phyloP scores from a whole-genome alignment of 1,140 invertebrate genomes.

The Helicorthomorpha holstii region DNA sequence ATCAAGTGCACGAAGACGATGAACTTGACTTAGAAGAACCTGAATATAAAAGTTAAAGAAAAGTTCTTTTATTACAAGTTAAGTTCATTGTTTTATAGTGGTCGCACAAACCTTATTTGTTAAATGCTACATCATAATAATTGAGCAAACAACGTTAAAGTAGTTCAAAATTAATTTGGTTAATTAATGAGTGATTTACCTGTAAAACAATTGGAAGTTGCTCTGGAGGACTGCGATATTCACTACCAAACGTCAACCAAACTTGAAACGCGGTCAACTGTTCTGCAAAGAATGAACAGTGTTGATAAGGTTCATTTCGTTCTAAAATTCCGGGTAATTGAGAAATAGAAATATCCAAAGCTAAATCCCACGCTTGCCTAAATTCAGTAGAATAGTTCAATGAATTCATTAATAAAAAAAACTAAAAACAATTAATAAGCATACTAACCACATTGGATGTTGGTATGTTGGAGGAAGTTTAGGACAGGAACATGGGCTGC shows the following conservation, averaged over 20 bases:
- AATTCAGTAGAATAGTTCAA: conserved; percentile 35
- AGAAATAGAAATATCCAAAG: conserved; percentile 77
- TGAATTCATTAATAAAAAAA: conserved; percentile 7
- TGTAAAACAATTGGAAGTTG: conserved; percentile 96
- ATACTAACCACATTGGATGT: conserved; percentile 42
- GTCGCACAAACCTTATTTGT: neutral
- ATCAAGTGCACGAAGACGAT: conserved; percentile 83
- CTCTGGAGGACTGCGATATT: conserved; percentile 65
- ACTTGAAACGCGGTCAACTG: conserved; percentile 97
- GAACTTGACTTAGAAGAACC: conserved; percentile 91
- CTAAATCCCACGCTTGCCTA: conserved; percentile 92
- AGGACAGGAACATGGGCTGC: conserved; percentile 80
- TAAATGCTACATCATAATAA: neutral
- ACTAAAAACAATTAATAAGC: no score
- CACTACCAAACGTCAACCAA: conserved; percentile 72
- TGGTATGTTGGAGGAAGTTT: conserved; percentile 75
- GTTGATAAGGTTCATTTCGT: conserved; percentile 26
- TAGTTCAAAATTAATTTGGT: neutral
- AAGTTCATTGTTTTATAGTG: neutral
- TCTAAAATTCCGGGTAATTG: conserved; percentile 65
- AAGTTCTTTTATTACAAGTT: neutral
- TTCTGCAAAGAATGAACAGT: conserved; percentile 91
- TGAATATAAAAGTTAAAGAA: conserved; percentile 18
- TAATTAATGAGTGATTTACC: conserved; percentile 21
- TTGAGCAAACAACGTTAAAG: neutral